Percentiles rank a stretch among this genome's conserved stretches.
Conservation (phyloP, 2,113 vertebrate species). For the Ochotona curzoniae region DNA sequence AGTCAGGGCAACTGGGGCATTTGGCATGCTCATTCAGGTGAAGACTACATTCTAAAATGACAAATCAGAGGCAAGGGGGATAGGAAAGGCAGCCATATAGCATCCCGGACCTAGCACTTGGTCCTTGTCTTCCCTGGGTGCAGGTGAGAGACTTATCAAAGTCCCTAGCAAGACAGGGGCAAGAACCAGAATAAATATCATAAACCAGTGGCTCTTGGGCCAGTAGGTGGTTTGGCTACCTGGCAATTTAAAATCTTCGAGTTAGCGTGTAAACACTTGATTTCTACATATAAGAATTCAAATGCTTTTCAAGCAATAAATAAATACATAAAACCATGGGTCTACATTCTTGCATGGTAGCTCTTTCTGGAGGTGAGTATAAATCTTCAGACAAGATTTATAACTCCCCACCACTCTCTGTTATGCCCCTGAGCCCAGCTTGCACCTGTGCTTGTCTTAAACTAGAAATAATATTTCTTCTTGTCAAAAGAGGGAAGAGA, state of each 20-base stretch:
- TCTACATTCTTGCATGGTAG: neutral
- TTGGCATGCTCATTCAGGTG: neutral
- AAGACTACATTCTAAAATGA: neutral
- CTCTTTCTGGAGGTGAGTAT: neutral
- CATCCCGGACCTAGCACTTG: neutral
- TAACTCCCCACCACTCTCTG: neutral
- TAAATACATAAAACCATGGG: neutral
- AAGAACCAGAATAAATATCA: slow-evolving; percentile 8
- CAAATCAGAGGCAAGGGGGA: neutral
- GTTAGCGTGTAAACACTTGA: neutral
- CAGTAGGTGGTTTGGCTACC: slow-evolving; percentile 18
- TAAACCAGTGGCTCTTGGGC: neutral
- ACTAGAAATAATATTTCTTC: neutral
- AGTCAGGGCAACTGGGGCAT: neutral
- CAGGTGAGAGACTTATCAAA: neutral
- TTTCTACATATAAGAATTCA: slow-evolving; percentile 46
- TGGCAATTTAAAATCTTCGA: slow-evolving; percentile 1
- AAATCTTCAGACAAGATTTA: neutral
- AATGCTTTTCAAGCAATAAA: neutral
- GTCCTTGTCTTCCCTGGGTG: neutral
- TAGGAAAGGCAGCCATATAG: neutral
- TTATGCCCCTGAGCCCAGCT: neutral
- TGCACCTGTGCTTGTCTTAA: slow-evolving; percentile 8
- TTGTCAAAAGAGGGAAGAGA: neutral
- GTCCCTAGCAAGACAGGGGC: neutral